These are phyloP conservation scores for Gadopsis marmoratus DNA, from an alignment of 2,797 vertebrate species.

Conservation along the genomic window DNA sequence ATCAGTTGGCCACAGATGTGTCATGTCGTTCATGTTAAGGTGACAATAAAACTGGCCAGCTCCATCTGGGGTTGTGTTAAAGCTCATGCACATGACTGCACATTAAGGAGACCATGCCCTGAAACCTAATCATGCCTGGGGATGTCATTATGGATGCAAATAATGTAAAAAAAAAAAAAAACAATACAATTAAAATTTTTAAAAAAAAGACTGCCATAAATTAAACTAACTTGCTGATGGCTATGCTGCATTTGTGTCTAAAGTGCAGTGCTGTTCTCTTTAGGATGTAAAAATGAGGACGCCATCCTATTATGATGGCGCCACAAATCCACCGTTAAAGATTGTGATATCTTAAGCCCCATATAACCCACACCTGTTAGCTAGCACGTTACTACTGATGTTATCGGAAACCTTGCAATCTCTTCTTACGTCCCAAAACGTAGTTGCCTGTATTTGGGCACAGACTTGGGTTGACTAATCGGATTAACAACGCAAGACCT, in stretches of 20 bases:
- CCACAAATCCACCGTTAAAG: constrained; percentile 45
- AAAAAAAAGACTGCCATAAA: constrained; percentile 2
- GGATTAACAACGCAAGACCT: constrained; percentile 73
- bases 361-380: constrained; percentile 53
- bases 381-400: constrained; percentile 54
- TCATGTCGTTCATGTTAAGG: neutral
- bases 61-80: constrained; percentile 1
- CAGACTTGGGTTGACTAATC: constrained; percentile 68
- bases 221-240: constrained; percentile 25
- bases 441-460: constrained; percentile 47
- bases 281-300: constrained; percentile 43
- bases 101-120: neutral
- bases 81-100: neutral
- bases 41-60: neutral
- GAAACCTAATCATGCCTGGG: neutral
- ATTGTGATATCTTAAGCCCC: constrained; percentile 46
- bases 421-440: constrained; percentile 54
- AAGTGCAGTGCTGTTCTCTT: neutral
- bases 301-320: constrained; percentile 28
- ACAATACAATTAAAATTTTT: too few species aligned
- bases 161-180: neutral
- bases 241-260: constrained; percentile 24
- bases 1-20: neutral
- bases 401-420: constrained; percentile 52
- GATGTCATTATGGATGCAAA: constrained; percentile 13